A percentile compares a stretch with the other conserved stretches of the same genome.
Conservation (phyloP, 2,113 vertebrate species). For the Cepphus grylle region DNA sequence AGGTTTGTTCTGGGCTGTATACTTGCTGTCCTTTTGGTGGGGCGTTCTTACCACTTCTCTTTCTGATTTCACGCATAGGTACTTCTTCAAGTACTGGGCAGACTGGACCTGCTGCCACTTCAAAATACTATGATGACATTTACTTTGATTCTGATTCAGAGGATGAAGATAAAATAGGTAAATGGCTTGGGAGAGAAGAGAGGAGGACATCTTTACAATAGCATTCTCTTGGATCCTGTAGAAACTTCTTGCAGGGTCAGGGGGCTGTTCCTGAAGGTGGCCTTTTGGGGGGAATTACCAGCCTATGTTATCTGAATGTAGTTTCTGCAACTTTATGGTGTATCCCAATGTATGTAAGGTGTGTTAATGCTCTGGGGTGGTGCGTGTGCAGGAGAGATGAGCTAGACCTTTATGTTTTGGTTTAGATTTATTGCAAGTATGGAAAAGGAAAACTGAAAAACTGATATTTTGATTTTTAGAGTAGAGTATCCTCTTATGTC, state of each 20-base stretch:
- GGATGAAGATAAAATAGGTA: constrained; percentile 81
- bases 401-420: background rate
- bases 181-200: background rate
- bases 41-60: background rate
- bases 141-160: constrained; percentile 96
- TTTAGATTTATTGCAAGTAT: background rate
- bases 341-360: background rate
- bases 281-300: background rate
- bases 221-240: background rate
- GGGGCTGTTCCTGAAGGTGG: background rate
- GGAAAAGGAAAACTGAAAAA: background rate
- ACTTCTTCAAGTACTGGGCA: constrained; percentile 54
- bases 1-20: background rate
- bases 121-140: constrained; percentile 83
- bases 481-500: background rate
- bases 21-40: background rate
- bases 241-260: background rate
- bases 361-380: background rate
- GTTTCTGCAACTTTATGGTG: background rate
- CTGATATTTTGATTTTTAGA: background rate
- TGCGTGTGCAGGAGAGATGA: background rate
- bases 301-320: background rate
- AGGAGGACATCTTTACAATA: background rate
- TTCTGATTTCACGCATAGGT: constrained; percentile 47
- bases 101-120: constrained; percentile 7